Conservation (phyloP, 2,888 invertebrate genomes). For the Catonia carolina region DNA sequence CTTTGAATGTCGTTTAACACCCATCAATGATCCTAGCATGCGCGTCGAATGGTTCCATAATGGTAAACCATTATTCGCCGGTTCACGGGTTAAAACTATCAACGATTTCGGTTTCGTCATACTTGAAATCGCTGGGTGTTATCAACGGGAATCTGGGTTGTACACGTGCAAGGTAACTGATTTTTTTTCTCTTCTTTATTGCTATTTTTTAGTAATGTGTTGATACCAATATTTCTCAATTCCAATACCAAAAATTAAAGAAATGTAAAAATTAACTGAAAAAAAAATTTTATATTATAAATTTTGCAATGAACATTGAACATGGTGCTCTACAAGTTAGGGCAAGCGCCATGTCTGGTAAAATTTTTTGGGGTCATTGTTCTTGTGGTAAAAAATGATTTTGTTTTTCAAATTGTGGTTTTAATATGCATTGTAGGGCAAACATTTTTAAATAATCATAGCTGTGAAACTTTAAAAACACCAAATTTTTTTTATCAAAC, state of each 20-base stretch:
- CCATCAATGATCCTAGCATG: slow-evolving; percentile 88
- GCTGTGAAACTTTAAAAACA: no score
- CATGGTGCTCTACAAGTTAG: no score
- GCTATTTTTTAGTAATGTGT: background rate
- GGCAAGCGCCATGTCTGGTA: no score
- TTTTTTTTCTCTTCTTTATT: background rate
- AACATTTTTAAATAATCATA: no score
- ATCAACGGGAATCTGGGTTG: slow-evolving; percentile 83
- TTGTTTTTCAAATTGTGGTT: no score
- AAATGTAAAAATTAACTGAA: background rate
- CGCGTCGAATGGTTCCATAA: slow-evolving; percentile 97
- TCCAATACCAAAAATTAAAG: no score
- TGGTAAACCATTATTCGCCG: slow-evolving; percentile 83
- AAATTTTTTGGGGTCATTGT: no score
- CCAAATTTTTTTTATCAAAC: no score
- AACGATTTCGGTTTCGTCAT: slow-evolving; percentile 98
- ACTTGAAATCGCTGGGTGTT: slow-evolving; percentile 89
- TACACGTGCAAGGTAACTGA: slow-evolving; percentile 68
- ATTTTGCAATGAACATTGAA: background rate
- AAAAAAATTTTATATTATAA: background rate
- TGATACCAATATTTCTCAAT: no score
- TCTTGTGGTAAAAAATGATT: no score
- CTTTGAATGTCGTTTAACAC: slow-evolving; percentile 83
- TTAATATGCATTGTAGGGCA: no score
- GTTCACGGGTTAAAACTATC: slow-evolving; percentile 89